phyloP scores from a whole-genome alignment of 2,888 invertebrate species.

The Habroteleia sp. region DNA sequence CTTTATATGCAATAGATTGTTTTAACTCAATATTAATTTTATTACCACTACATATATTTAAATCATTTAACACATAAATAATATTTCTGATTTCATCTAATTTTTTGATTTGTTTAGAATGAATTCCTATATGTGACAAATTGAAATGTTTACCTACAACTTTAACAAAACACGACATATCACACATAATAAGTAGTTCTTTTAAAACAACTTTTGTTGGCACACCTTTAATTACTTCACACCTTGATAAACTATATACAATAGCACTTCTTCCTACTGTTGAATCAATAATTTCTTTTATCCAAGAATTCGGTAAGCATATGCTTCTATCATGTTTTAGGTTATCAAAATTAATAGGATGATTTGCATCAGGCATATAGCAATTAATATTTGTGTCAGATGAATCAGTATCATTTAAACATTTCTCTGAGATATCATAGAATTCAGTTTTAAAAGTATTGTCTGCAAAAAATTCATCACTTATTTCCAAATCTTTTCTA shows the following conservation, averaged over 20 bases:
- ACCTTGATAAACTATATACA: not conserved
- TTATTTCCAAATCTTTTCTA: too few relatives aligned
- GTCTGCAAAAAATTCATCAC: too few relatives aligned
- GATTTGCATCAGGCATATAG: too few relatives aligned
- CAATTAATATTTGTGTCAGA: not conserved
- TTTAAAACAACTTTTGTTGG: not conserved
- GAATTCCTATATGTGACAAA: not conserved
- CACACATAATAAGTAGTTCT: not conserved
- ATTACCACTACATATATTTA: conserved; percentile 4
- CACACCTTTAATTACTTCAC: not conserved
- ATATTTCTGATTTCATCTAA: not conserved
- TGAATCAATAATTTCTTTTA: not conserved
- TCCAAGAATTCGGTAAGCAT: not conserved
- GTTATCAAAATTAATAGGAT: not conserved
- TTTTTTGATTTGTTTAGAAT: not conserved
- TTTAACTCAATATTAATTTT: conserved; percentile 4
- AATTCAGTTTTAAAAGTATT: too few relatives aligned
- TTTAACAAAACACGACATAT: not conserved
- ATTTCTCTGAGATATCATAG: too few relatives aligned
- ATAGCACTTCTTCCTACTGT: not conserved
- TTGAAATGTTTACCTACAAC: not conserved
- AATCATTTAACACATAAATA: not conserved
- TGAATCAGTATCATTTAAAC: not conserved
- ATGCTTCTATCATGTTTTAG: not conserved
- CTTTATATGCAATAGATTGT: not conserved